Base-by-base conservation (phyloP, 2,113 vertebrate species). In the Cyprinodon brontotheroides region DNA sequence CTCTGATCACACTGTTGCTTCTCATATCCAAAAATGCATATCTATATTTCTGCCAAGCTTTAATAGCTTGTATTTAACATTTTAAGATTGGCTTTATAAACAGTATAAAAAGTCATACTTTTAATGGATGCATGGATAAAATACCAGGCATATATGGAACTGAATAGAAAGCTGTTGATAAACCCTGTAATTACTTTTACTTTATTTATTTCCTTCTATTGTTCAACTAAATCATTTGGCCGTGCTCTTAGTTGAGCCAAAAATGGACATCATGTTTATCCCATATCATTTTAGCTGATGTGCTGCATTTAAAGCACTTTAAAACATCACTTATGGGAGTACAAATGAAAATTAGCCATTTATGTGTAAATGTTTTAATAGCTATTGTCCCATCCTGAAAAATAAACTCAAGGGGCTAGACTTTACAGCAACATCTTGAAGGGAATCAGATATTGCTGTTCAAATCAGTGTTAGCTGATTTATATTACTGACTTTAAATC, bases 401-500 rank as follows among this genome's bases (percentile, higher is more conserved):
- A 29, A 29, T 29, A 29, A 29, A 29, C 29, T 29, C 29, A 29
- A 29, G 29, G 29, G 29, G 29, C 29, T 29, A 29, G 1, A 29
- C 29, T 29, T 29, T 29, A 29, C 29, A 29, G 29, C 29, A 29
- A 29, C 29, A 29, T 29, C 29, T 29, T 29, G 29, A 29, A 29
- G 29, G 29, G 29, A 29, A 50, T 50, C 12, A 11, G 47, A 12
- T 17, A 53, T 17, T 53, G 17, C 50, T 9, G 50, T 9, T 20
- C n/a, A 57, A 9, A 9, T 8, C 20, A 57, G 8, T n/a, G 17
- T 53, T 53, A 29, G 20, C 5, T n/a, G 20, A 15, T 57, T 17
- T 10, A 9, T n/a, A 20, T 57, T 20, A 20, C 50, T 9, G 50
- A 1, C 74, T 85, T 80, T 76, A 73, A 75, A 65, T 65, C 39